Evolutionary conservation across 2,797 vertebrate genomes (phyloP).

Genomic region (Enteromius fasciolatus): DNA sequence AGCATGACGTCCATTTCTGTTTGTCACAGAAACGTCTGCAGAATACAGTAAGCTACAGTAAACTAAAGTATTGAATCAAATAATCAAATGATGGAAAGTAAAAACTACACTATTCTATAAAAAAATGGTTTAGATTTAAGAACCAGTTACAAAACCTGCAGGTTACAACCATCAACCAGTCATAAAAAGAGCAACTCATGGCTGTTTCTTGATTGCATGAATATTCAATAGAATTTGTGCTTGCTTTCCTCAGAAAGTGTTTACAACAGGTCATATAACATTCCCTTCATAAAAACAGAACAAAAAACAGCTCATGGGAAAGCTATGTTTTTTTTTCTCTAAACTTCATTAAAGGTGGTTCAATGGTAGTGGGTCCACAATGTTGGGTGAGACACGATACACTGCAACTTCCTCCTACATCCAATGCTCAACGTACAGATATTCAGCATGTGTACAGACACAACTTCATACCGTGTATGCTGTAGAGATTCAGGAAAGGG

Average conservation of each 20-base stretch:
- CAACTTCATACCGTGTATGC: slow-evolving; percentile 1
- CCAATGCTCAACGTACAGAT: not conserved
- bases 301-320: not conserved
- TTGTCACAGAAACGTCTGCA: not conserved
- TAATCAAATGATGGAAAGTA: not conserved
- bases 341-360: not conserved
- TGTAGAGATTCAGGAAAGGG: not conserved
- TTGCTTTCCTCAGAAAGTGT: not conserved
- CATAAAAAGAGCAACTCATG: not conserved
- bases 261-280: not conserved
- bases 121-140: not conserved
- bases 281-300: slow-evolving; percentile 3
- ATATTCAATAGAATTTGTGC: slow-evolving; percentile 15
- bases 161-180: not conserved
- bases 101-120: not conserved
- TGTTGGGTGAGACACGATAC: not conserved
- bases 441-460: slow-evolving; percentile 19
- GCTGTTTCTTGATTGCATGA: slow-evolving; percentile 3
- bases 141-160: slow-evolving; percentile 6
- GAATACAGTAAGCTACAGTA: slow-evolving; percentile 9
- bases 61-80: not conserved
- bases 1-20: not conserved
- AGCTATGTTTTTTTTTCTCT: not conserved
- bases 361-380: slow-evolving; percentile 9
- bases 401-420: not conserved